Percentiles rank a stretch among this genome's conserved stretches.
These are phyloP conservation scores for Chloromyia formosa DNA, from an alignment of 2,888 invertebrate genomes.

Conservation along the genomic window DNA sequence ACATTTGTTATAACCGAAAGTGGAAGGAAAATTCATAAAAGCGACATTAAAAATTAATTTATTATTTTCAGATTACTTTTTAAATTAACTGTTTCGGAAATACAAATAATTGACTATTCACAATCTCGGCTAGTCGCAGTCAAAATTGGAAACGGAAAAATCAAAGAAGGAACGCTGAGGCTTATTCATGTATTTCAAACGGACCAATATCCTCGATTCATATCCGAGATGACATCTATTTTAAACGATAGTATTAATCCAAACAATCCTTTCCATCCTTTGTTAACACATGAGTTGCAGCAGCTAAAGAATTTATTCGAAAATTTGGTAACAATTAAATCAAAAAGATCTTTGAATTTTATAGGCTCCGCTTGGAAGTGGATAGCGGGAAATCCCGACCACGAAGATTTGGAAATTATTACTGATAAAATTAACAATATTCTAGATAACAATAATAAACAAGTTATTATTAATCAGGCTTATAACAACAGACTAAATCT, in stretches of 20 bases:
- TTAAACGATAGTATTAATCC: too few species aligned
- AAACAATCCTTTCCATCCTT: background rate
- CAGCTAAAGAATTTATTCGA: background rate
- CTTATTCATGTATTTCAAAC: background rate
- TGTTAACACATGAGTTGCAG: background rate
- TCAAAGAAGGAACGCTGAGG: background rate
- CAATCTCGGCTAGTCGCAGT: background rate
- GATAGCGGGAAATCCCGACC: background rate
- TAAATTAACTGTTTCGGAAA: background rate
- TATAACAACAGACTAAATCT: background rate
- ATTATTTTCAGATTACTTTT: background rate
- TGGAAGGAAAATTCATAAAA: constrained; percentile 30
- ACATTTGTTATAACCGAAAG: constrained; percentile 24
- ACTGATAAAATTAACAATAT: background rate
- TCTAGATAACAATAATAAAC: background rate
- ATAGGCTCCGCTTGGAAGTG: background rate
- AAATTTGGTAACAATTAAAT: background rate
- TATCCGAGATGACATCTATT: background rate
- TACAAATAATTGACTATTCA: background rate
- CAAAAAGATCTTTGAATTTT: background rate
- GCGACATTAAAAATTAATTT: constrained; percentile 32
- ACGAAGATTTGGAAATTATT: background rate
- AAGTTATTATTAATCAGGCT: background rate
- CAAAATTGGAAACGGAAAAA: background rate
- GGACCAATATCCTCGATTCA: background rate